Conservation (phyloP, 2,888 invertebrate genomes). For the Drosophila rubida region DNA sequence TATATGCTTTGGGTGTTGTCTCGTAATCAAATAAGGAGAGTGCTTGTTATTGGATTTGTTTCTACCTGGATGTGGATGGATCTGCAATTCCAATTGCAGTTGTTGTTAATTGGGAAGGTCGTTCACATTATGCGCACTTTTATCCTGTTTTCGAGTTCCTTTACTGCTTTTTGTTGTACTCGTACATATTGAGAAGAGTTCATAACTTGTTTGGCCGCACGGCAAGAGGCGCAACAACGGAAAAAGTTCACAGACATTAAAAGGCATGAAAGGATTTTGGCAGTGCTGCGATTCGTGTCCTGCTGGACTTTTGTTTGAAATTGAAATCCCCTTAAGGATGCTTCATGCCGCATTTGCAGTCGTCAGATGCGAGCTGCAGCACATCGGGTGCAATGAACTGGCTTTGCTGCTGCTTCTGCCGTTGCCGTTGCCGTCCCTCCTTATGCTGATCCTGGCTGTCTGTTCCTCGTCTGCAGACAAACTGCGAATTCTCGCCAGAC, state of each 20-base stretch:
- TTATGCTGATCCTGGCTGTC: constrained; percentile 45
- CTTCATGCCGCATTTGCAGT: constrained; percentile 17
- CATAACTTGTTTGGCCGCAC: constrained; percentile 62
- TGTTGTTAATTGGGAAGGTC: constrained; percentile 64
- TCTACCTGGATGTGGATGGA: constrained; percentile 26
- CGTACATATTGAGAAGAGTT: constrained; percentile 23
- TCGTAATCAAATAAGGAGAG: constrained; percentile 23
- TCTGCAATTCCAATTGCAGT: constrained; percentile 45
- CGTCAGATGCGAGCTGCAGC: constrained; percentile 16
- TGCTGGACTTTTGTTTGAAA: constrained; percentile 65
- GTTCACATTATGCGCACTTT: constrained; percentile 66
- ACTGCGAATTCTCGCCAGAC: constrained; percentile 14
- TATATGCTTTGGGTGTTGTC: constrained; percentile 21
- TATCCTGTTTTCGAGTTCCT: constrained; percentile 59
- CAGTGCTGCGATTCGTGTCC: constrained; percentile 47
- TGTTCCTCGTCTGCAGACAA: constrained; percentile 42
- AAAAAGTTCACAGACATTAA: constrained; percentile 76
- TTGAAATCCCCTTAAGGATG: constrained; percentile 52
- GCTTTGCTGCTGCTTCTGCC: neutral
- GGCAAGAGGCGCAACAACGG: constrained; percentile 49
- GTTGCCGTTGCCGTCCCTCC: constrained; percentile 37
- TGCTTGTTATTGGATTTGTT: constrained; percentile 30
- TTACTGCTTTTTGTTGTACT: constrained; percentile 15
- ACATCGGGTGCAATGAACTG: constrained; percentile 68
- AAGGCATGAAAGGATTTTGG: constrained; percentile 48